phyloP scores from a whole-genome alignment of 2,888 invertebrate species.

The Trissonchulus latispiculum region DNA sequence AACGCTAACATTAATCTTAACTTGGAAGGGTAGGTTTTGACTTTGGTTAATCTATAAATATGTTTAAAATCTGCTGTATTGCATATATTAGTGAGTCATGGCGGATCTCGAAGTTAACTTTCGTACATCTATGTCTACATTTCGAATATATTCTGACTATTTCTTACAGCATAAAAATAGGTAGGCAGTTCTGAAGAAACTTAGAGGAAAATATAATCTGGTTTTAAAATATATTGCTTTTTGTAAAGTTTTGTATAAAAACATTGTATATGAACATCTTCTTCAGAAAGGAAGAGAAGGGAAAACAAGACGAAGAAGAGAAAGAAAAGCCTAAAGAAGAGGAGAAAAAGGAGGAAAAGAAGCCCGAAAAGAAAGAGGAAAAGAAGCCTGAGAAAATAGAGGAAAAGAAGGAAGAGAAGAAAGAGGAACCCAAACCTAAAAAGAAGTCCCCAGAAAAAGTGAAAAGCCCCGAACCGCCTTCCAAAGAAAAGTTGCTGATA shows the following conservation, averaged over 20 bases:
- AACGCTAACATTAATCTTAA: not conserved
- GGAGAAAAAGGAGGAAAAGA: not conserved
- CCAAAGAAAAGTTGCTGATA: too few relatives aligned
- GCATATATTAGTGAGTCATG: too few relatives aligned
- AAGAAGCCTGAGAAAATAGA: not conserved
- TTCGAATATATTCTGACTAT: too few relatives aligned
- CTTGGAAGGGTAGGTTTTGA: not conserved
- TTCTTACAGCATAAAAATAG: too few relatives aligned
- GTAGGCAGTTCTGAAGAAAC: too few relatives aligned
- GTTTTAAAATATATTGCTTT: not conserved
- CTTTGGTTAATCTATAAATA: not conserved
- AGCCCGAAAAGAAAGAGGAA: conserved; percentile 7
- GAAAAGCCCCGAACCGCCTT: not conserved
- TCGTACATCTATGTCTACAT: too few relatives aligned
- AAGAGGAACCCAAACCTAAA: not conserved
- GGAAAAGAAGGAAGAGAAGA: not conserved
- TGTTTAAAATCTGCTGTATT: too few relatives aligned
- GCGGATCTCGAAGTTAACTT: too few relatives aligned
- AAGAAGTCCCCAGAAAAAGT: not conserved
- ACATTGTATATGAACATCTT: not conserved
- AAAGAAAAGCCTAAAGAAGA: not conserved
- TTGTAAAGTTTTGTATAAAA: too few relatives aligned
- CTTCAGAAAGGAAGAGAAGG: not conserved
- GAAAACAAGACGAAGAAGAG: not conserved
- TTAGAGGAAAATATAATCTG: too few relatives aligned